Percentiles rank a stretch among this genome's conserved stretches.
These are phyloP conservation scores for Gymnoscopelus microlampas DNA, from an alignment of 2,797 vertebrate genomes.

Conservation along the genomic window DNA sequence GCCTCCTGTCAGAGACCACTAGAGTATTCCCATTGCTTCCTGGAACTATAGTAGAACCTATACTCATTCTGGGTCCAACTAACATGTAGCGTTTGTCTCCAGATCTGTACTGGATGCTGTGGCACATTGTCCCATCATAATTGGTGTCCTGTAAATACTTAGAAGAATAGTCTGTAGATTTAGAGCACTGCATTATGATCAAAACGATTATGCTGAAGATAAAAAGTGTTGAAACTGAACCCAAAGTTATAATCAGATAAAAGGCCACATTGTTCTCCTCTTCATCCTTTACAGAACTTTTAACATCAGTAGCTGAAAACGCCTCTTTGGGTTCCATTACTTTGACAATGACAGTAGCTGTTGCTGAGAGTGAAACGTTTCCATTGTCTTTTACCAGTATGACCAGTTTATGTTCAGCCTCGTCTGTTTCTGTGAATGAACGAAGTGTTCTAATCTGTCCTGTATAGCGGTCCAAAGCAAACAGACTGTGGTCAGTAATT, in stretches of 20 bases:
- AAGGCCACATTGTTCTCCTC: conserved; percentile 23
- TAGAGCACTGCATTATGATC: conserved; percentile 37
- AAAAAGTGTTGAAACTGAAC: conserved; percentile 28
- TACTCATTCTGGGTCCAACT: conserved; percentile 70
- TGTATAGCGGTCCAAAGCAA: conserved; percentile 45
- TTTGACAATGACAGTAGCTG: conserved; percentile 36
- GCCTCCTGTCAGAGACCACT: conserved; percentile 31
- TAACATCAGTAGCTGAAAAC: conserved; percentile 34
- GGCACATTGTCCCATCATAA: conserved; percentile 47
- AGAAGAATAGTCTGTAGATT: conserved; percentile 19
- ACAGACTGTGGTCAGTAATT: conserved; percentile 40
- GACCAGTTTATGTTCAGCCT: conserved; percentile 50
- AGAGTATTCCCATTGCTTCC: conserved; percentile 55
- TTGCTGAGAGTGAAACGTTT: conserved; percentile 49
- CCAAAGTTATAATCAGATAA: conserved; percentile 35
- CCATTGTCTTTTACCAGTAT: conserved; percentile 61
- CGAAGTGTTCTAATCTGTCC: conserved; percentile 47
- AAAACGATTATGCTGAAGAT: conserved; percentile 33
- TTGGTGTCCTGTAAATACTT: conserved; percentile 32
- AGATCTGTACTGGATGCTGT: conserved; percentile 75
- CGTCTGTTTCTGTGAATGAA: not conserved
- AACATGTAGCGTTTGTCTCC: conserved; percentile 69
- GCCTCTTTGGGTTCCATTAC: conserved; percentile 42
- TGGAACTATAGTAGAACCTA: conserved; percentile 50
- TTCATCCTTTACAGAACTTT: not conserved